Conservation (phyloP, 2,113 vertebrate genomes). For the Rhinichthys klamathensis region DNA sequence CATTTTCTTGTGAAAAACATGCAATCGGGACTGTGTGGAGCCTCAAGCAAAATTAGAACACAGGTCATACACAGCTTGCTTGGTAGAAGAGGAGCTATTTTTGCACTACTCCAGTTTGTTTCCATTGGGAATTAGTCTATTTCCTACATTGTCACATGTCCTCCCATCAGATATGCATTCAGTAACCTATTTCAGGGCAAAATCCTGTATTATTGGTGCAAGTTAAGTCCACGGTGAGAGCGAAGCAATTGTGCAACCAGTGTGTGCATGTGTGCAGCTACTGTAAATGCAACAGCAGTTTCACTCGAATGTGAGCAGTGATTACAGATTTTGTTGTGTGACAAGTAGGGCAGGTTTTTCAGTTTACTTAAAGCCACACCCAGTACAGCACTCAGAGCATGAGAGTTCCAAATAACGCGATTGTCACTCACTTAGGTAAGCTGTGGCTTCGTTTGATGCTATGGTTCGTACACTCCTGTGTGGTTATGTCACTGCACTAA, state of each 20-base stretch:
- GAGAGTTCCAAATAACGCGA: not conserved
- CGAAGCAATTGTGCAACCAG: not conserved
- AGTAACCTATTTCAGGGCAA: constrained; percentile 60
- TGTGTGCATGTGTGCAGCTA: not conserved
- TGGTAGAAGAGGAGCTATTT: constrained; percentile 56
- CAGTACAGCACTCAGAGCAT: constrained; percentile 1
- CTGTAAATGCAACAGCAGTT: constrained; percentile 2
- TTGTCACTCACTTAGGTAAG: no score
- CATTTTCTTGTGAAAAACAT: not conserved
- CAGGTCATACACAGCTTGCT: constrained; percentile 44
- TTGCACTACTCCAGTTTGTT: constrained; percentile 53
- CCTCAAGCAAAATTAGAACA: constrained; percentile 45
- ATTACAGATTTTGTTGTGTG: constrained; percentile 2
- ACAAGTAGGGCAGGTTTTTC: constrained; percentile 35
- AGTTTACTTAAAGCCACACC: constrained; percentile 40
- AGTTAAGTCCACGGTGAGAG: not conserved
- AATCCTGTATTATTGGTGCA: constrained; percentile 18
- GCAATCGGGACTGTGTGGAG: constrained; percentile 8
- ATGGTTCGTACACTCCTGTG: not conserved
- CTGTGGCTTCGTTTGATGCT: not conserved
- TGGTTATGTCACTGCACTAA: not conserved
- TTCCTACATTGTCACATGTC: constrained; percentile 59
- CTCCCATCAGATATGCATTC: constrained; percentile 54
- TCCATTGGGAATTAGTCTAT: constrained; percentile 50
- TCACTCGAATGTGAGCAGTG: constrained; percentile 20